Base-by-base conservation (phyloP, 2,113 vertebrate genomes). In the Tragelaphus strepsiceros region DNA sequence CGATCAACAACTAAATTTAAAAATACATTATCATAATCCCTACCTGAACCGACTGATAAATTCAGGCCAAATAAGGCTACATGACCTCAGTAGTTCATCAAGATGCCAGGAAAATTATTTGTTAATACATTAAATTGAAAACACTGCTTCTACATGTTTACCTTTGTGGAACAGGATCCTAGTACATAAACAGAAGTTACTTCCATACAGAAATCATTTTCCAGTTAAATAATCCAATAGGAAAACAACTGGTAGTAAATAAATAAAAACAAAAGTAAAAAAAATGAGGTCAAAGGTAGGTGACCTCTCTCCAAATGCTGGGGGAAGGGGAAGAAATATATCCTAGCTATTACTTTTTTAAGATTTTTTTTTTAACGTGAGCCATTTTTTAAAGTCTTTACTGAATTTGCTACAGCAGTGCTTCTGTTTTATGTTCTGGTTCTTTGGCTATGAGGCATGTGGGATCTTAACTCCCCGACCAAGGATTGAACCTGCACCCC, bases 211-310 rank as follows among this genome's bases (percentile, higher is more conserved):
- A 94, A 97, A 96, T 90, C 1, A 90, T 93, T 88, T 93, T 80
- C 71, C 35, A 95, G 53, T 51, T 59, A 97, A 92, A 82, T 35
- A 96, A 90, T 51, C n/a, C 61, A 97, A 80, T 1, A 97, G 67
- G 56, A 97, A 97, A 97, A 80, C 26, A 14, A 91, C 0, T 88
- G 49, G 54, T 61, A 30, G 43, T 88, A 95, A 88, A 85, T 39
- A 97, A 91, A 91, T 12, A 96, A 96, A 81, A 93, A 95, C 35
- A 64, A 90, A 97, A 46, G 11, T 21, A 13, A 86, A 90, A 96
- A 39, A 93, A 93, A 71, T 80, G 61, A 83, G 19, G 62, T 95
- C 35, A 91, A 96, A 92, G 32, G 59, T 53, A 59, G 2, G 28
- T 59, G 84, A 88, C 64, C 64, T 90, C 26, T 39, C 14, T 92